Base-by-base conservation (phyloP, 23 tunicate genomes). In the Trididemnum nubilum region DNA sequence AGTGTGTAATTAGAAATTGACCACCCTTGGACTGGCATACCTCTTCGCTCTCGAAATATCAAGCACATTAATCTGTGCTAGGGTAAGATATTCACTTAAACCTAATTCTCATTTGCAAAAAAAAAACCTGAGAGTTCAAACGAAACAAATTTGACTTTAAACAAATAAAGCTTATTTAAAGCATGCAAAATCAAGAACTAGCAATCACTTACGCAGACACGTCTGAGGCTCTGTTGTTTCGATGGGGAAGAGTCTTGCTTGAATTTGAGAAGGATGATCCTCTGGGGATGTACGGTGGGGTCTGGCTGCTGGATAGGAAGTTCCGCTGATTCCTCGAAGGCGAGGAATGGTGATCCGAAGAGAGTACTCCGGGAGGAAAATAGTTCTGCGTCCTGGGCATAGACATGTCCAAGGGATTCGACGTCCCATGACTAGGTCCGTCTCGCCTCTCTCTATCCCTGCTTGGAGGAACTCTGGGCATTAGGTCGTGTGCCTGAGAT, bases 331-430 rank as follows among this genome's bases (percentile, higher is more conserved):
- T 44, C 15, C 54, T 9, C 9, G 54, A 44, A 9, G 54, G 15
- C 12, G 54, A 44, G 15, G 54, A 9, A 9, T 44, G 54, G 12
- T 44, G 54, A 3, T 61, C 67, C 4, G 67, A 61, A 26, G 18
- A 12, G 67, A 12, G 67, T 31, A 5, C 74, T 2, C 38, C 12
- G 33, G 22, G 74, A 21, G 37, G n/a, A 24, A 33, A 67, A 67
- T 5, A n/a, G 38, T 32, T 7, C 74, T 32, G 74, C 3, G 38
- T 4, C n/a, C 74, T 32, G 2, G 74, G 38, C 38, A 67, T 7
- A 3, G 67, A 21, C 74, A 67, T 67, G 38, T 67, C 74, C 38
- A 67, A 4, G 7, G 74, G 74, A 33, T 67, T 67, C 2, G 74
- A 67, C 38, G 74, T 31, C 5, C n/a, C n/a, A 12, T 25, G 67